Evolutionary conservation across 2,113 vertebrate genomes (phyloP).

Genomic region (Pristiophorus japonicus): DNA sequence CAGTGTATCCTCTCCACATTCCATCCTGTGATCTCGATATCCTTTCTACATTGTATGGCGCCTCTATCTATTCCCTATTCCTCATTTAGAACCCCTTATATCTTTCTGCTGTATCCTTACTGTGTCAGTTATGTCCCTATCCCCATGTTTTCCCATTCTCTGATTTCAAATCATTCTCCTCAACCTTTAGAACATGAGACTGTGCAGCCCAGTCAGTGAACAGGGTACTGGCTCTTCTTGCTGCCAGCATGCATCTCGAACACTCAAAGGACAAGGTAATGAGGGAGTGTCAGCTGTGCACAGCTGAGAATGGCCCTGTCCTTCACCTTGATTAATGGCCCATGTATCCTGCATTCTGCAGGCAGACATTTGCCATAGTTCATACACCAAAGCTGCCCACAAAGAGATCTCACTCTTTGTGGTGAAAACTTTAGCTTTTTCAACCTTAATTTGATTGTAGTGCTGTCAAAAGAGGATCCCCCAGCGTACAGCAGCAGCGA

Average conservation of each 20-base stretch:
- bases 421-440: too few species aligned
- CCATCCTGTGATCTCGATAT: too few species aligned
- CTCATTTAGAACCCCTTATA: neutral
- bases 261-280: conserved; percentile 48
- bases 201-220: neutral
- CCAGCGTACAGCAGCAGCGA: too few species aligned
- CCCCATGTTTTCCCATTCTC: neutral
- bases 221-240: conserved; percentile 49
- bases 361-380: conserved; percentile 51
- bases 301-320: conserved; percentile 47
- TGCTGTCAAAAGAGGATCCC: too few species aligned
- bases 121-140: neutral
- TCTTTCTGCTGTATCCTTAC: neutral
- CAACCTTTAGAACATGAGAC: neutral
- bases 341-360: conserved; percentile 51
- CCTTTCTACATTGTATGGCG: neutral
- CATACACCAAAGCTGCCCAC: conserved; percentile 44
- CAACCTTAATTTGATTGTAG: too few species aligned
- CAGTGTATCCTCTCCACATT: too few species aligned
- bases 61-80: neutral
- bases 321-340: conserved; percentile 51
- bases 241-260: conserved; percentile 53
- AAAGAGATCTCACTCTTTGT: too few species aligned
- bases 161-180: neutral
- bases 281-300: conserved; percentile 52